Evolutionary conservation across 2,888 invertebrate genomes (phyloP), one percentile per base, ranked within the genome.

Genomic region (Hemithea aestivaria): DNA sequence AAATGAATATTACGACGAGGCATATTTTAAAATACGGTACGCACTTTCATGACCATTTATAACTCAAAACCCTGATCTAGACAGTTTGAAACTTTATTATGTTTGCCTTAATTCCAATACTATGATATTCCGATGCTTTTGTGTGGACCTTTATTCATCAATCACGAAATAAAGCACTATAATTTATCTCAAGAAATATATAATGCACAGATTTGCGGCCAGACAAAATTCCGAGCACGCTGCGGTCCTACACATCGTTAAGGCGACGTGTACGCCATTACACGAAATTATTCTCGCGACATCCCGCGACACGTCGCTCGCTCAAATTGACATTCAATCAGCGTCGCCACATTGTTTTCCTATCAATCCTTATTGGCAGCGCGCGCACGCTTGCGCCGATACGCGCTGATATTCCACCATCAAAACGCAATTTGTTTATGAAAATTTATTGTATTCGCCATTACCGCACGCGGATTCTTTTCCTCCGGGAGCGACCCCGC

Each of bases 361-460:
- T 84, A 85, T 85, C 84, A 84, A 84, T 85, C 78, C 80, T 80
- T 82, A 82, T 85, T 83, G 84, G 76, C 58, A 83, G 72, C 75
- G 29, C 29, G 65, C 65, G 72, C 75, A 65, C 82, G 76, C 83
- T 76, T 77, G 67, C 74, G 73, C 76, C 75, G 76, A 73, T 75
- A 72, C 65, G 62, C 73, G 71, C 77, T 76, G 78, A 74, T 77
- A 73, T 69, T 62, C 71, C 70, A 73, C 83, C 85, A 87, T 87
- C 87, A 87, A 87, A 87, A 74, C 75, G 83, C 84, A 84, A 87
- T 87, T 87, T 87, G 87, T 87, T 87, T 87, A 87, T 87, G 87
- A 87, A 87, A 87, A 87, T 87, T 87, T 87, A 87, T 87, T 84
- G 85, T 85, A 87, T 85, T 85, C 76, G 77, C 84, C 84, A 85